A percentile compares a stretch with the other conserved stretches of the same genome.
phyloP scores from a whole-genome alignment of 2,113 vertebrate genomes.

The Rhinichthys klamathensis region DNA sequence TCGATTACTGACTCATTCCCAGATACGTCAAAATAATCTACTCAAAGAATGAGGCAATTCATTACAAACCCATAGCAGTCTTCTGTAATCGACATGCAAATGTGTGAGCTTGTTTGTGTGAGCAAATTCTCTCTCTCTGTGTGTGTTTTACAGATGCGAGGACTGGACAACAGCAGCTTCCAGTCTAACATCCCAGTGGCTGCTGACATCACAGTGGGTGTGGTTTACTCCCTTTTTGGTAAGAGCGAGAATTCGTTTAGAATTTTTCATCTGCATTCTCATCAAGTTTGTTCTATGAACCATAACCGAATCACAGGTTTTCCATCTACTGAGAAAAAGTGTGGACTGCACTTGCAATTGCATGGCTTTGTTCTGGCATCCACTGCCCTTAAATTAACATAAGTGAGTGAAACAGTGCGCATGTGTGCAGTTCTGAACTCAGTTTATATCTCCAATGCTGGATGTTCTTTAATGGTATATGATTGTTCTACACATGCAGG shows the following conservation, averaged over 20 bases:
- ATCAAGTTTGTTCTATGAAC: not conserved
- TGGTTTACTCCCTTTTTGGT: conserved; percentile 58
- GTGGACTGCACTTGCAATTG: not conserved
- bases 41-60: not conserved
- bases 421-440: not conserved
- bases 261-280: not conserved
- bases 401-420: not conserved
- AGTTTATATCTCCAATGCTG: not conserved
- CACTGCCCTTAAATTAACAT: not conserved
- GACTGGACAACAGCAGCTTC: conserved; percentile 53
- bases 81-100: not conserved
- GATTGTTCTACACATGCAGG: not conserved
- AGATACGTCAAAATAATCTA: not conserved
- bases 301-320: not conserved
- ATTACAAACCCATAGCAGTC: no score
- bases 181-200: conserved; percentile 54
- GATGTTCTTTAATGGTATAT: not conserved
- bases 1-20: not conserved
- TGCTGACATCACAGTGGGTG: conserved; percentile 47
- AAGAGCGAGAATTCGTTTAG: not conserved
- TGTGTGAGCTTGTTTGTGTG: not conserved
- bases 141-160: conserved; percentile 45
- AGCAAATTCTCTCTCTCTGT: not conserved
- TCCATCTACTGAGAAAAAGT: not conserved
- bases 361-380: not conserved